Base-by-base conservation (phyloP, 92 coral and sea anemone genomes). In the Porites lobata region DNA sequence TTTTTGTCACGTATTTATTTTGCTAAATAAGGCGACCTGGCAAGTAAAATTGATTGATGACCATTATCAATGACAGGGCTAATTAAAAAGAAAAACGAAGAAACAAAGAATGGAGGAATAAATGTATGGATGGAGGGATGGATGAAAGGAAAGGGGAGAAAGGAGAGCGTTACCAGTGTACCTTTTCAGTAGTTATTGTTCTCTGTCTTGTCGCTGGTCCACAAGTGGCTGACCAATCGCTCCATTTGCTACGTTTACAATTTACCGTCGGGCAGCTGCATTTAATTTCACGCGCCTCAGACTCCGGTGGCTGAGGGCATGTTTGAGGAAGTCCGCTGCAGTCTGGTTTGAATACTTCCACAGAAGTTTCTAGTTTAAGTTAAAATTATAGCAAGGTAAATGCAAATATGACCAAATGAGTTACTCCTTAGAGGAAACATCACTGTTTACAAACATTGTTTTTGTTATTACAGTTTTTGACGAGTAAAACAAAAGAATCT, bases 301-400 rank as follows among this genome's bases (percentile, higher is more conserved):
- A 79, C 77, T 94, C 86, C 14, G 94, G 94, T 12, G 68, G 87
- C 8, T 92, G 69, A 2, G 90, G 82, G 50, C 96, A 94, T 8
- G 77, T 80, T 75, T 91, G 92, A 14, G 94, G 93, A 19, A 94
- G 93, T 26, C 92, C 94, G 56, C 87, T 93, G 84, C 96, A 94
- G 81, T 51, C 74, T 12, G 89, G 92, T 54, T 76, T 81, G 20
- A 84, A 72, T 63, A 50, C 80, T 74, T 94, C 92, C 5, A 91
- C 93, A 8, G 86, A 80, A 6, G 87, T 81, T 70, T 84, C 79
- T 64, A 80, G 65, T 74, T 77, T 50, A 76, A 24, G 52, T 18
- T 9, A 76, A 52, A 9, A 76, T 20, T 38, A 8, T 15, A 52
- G 0, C 20, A 9, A 1, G 13, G 9, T 54, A 6, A 0, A 17